Conservation (phyloP, 2,113 vertebrate species). For the Silurus meridionalis region DNA sequence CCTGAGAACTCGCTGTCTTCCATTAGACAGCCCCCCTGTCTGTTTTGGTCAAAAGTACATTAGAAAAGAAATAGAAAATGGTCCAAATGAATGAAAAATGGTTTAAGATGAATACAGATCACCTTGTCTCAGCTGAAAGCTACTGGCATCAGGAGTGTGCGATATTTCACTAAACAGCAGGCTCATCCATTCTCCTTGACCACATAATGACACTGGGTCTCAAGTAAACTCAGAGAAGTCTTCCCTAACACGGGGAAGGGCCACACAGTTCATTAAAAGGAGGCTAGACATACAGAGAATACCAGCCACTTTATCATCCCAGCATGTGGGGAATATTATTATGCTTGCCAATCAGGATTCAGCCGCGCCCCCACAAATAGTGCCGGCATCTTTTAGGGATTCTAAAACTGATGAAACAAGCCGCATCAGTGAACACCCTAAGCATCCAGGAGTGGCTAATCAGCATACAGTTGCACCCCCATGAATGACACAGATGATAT, state of each 20-base stretch:
- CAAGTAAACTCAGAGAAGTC: background rate
- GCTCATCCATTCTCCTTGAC: background rate
- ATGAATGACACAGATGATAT: background rate
- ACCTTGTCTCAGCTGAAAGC: background rate
- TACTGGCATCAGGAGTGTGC: background rate
- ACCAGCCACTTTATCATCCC: background rate
- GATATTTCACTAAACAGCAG: background rate
- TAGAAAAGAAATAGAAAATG: background rate
- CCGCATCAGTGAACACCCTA: background rate
- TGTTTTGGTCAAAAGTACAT: background rate
- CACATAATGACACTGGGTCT: background rate
- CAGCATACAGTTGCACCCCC: background rate
- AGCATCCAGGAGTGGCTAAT: background rate
- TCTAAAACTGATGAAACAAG: conserved; percentile 3
- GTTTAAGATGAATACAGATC: background rate
- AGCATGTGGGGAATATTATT: background rate
- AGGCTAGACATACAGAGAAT: background rate
- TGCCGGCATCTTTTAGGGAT: background rate
- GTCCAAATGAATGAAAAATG: background rate
- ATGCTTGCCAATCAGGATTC: conserved; percentile 1
- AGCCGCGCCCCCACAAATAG: background rate
- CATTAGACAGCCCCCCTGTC: background rate
- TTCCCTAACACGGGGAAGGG: background rate
- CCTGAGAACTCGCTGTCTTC: background rate
- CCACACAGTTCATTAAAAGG: background rate